These are phyloP conservation scores for Microcebus lehilahytsara DNA, from an alignment of 2,113 vertebrate genomes.

Conservation along the genomic window DNA sequence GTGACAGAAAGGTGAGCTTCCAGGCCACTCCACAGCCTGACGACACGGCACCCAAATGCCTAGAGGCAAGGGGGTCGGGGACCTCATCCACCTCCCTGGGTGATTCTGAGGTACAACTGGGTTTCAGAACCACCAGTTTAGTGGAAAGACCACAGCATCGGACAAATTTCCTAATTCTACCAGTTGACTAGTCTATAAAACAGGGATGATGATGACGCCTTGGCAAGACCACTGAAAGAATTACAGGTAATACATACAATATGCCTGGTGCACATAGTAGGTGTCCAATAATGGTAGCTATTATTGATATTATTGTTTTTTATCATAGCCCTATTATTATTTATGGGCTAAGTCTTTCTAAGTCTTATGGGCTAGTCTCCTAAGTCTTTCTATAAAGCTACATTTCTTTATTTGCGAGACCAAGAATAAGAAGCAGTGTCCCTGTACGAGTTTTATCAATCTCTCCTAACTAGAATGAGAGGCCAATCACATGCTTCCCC, in stretches of 20 bases:
- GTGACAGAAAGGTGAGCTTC: not conserved
- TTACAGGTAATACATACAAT: accelerated
- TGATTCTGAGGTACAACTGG: not conserved
- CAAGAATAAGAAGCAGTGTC: not conserved
- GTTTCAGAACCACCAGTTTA: not conserved
- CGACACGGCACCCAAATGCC: not conserved
- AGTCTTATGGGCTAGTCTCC: not conserved
- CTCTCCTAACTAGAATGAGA: not conserved
- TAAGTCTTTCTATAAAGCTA: not conserved
- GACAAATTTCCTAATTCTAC: not conserved
- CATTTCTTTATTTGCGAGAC: not conserved
- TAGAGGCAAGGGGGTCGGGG: too few species aligned
- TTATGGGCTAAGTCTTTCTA: not conserved
- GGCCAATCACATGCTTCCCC: not conserved
- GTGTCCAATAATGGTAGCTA: too few species aligned
- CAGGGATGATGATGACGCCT: too few species aligned
- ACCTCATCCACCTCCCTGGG: not conserved
- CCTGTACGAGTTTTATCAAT: not conserved
- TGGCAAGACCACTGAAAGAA: not conserved
- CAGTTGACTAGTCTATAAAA: not conserved
- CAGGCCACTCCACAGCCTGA: not conserved
- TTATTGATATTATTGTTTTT: not conserved
- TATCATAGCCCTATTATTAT: not conserved
- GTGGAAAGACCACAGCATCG: not conserved
- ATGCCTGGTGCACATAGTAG: not conserved